Evolutionary conservation across 2,888 invertebrate species (phyloP).

Genomic region (Chorisops tibialis): DNA sequence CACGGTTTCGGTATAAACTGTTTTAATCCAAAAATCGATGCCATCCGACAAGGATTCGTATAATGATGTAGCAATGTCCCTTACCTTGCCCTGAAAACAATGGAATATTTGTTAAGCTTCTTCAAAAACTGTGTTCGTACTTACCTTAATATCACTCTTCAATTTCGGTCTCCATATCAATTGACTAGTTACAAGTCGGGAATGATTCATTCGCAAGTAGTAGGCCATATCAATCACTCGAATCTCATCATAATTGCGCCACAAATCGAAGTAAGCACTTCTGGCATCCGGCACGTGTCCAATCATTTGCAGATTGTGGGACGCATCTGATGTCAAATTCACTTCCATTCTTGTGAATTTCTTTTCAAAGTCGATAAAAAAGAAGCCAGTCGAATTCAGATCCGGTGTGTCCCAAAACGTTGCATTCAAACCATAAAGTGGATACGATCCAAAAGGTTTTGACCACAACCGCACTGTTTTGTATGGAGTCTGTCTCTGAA

Average conservation of each 20-base stretch:
- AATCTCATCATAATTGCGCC: conserved; percentile 80
- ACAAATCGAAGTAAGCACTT: conserved; percentile 71
- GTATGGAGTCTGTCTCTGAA: conserved; percentile 59
- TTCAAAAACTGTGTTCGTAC: not conserved
- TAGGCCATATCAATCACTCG: conserved; percentile 73
- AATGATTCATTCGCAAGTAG: conserved; percentile 78
- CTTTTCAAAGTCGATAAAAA: conserved; percentile 58
- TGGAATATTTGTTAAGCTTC: not conserved
- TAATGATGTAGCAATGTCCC: conserved; percentile 49
- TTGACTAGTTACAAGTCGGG: conserved; percentile 74
- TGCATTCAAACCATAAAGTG: conserved; percentile 59
- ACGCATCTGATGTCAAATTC: conserved; percentile 67
- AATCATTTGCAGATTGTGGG: conserved; percentile 66
- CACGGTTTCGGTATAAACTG: conserved; percentile 66
- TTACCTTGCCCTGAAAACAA: conserved; percentile 50
- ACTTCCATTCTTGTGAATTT: conserved; percentile 64
- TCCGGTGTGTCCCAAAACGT: conserved; percentile 57
- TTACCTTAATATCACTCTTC: conserved; percentile 59
- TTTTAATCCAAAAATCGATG: conserved; percentile 64
- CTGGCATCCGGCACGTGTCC: conserved; percentile 75
- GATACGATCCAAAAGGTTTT: conserved; percentile 54
- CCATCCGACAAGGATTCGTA: conserved; percentile 56
- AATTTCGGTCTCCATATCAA: conserved; percentile 77
- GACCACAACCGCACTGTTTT: conserved; percentile 57
- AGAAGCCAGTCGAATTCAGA: conserved; percentile 59